Evolutionary conservation across 2,888 invertebrate species (phyloP), one percentile per base, ranked within the genome.

Genomic region (Myathropa florea): DNA sequence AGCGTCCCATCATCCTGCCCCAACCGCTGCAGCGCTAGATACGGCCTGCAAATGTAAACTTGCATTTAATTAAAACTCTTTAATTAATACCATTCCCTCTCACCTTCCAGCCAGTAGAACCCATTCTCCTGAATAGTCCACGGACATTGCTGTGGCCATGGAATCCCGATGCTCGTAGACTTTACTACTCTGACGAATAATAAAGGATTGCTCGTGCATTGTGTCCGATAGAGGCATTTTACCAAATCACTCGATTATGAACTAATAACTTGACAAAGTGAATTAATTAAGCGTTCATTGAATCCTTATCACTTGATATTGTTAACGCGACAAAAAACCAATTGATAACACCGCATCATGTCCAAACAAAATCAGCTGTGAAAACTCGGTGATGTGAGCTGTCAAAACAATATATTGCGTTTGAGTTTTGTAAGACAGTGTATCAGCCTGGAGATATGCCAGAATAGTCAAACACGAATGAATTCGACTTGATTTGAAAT

Each of bases 111-210:
- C 98, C 88, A 98, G 93, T 68, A 98, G 93, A 59, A 97, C 96
- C 93, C 96, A 96, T 90, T 96, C 95, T 0, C 98, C 98, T 4
- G 96, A 95, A 61, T 92, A 92, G 79, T 92, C 92, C 53, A 98
- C 96, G 79, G 98, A 97, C 97, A 98, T 98, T 21, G 97, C 96
- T 90, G 96, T 98, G 4, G 98, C 98, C 94, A 98, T 95, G 57
- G 98, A 93, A 92, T 98, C 98, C 83, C 96, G 95, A 91, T 97
- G 97, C 91, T 98, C 98, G 73, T 91, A 92, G 18, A 89, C 89
- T 83, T 91, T 91, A 88, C 90, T 90, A 88, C 91, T 92, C 70
- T 92, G 92, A 7, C 92, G 90, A 9, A 91, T 88, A 12, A 92
- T 90, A 81, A 90, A 91, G 3, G 90, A 90, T 28, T 90, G 90